Percentiles rank a stretch among this genome's conserved stretches.
Evolutionary conservation across 2,888 invertebrate species (phyloP).

Genomic region (Caenorhabditis sp.): DNA sequence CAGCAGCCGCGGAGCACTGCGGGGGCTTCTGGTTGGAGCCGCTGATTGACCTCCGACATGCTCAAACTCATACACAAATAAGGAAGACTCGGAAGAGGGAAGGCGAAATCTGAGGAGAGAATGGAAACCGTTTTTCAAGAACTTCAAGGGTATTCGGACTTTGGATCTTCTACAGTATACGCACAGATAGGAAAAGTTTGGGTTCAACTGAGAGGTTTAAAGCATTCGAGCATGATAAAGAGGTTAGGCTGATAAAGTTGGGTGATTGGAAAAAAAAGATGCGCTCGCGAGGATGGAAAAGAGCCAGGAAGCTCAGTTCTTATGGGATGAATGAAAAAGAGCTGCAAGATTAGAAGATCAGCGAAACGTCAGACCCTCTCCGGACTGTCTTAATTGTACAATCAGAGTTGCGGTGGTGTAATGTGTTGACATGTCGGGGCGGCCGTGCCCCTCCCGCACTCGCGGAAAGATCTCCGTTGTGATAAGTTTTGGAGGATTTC

Average conservation of each 20-base stretch:
- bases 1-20: background rate
- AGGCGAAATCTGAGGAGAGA: background rate
- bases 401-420: slow-evolving; percentile 22
- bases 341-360: background rate
- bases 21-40: slow-evolving; percentile 23
- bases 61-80: slow-evolving; percentile 36
- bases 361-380: background rate
- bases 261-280: too few species aligned
- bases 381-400: slow-evolving; percentile 35
- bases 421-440: slow-evolving; percentile 35
- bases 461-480: slow-evolving; percentile 36
- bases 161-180: too few species aligned
- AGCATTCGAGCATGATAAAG: background rate
- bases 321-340: background rate
- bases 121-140: background rate
- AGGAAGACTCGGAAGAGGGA: background rate
- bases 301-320: background rate
- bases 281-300: background rate
- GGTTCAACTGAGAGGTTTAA: background rate
- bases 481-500: slow-evolving; percentile 34
- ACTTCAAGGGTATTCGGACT: too few species aligned
- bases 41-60: slow-evolving; percentile 38
- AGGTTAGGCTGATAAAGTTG: too few species aligned
- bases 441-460: background rate
- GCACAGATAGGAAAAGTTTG: background rate